Base-by-base conservation (phyloP, 2,797 vertebrate species). In the Cephalopachus bancanus region DNA sequence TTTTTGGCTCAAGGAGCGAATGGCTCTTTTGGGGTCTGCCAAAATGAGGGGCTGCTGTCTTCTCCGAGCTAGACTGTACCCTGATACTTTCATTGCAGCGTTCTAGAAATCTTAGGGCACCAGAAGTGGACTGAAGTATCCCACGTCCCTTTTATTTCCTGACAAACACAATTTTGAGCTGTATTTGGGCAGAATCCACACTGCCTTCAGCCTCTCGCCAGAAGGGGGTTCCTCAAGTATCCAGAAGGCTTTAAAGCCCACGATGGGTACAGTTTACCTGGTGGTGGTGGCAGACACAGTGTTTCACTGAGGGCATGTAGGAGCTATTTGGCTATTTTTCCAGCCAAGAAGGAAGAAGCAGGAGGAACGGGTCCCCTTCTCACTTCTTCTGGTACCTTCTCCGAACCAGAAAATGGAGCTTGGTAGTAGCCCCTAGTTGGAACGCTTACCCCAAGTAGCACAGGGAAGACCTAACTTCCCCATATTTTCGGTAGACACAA, bases 401-500 rank as follows among this genome's bases (percentile, higher is more conserved):
- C 76, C 37, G 8, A 83, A 78, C 74, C 55, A 51, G 64, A 84
- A 69, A 12, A 22, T 7, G 11, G 12, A n/a, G 30, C 4, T 67
- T 20, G 71, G 49, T 86, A 57, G 74, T 26, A 24, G 64, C 44
- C 6, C 51, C 15, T 26, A 30, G 0, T 55, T 30, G 17, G 53
- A 94, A 33, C 6, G 10, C 80, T 67, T 76, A 67, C 55, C 7
- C 91, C 55, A 3, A 8, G 10, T 10, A 88, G 69, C 79, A 83
- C 12, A 55, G 22, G 3, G 24, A 86, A 30, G 5, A 62, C 76
- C 57, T 57, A 26, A 64, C 11, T 33, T 76, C 53, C 85, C 6
- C 11, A 44, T 81, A 5, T 83, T 87, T 87, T 67, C 53, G n/a
- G 7, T 33, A 89, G 69, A 55, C 91, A 67, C 76, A 69, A 91